A percentile compares a stretch with the other conserved stretches of the same genome.
These are phyloP conservation scores for Agriopis marginaria DNA, from an alignment of 2,888 invertebrate genomes.

Conservation along the genomic window DNA sequence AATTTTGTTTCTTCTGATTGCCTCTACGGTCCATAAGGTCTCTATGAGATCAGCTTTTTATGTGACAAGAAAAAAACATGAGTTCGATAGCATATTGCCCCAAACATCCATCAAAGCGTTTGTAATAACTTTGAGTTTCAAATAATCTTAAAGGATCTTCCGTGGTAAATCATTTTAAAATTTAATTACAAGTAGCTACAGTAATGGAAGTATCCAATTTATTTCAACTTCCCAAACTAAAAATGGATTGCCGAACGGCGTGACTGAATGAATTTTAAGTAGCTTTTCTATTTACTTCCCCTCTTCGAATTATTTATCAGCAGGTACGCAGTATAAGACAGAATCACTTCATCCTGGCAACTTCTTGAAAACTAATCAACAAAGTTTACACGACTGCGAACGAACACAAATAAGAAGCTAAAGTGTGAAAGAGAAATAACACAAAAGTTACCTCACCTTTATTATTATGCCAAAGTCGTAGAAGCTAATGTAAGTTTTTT, in stretches of 20 bases:
- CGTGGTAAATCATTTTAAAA: conserved; percentile 25
- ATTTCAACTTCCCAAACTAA: conserved; percentile 46
- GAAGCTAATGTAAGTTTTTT: conserved; percentile 14
- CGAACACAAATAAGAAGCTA: conserved; percentile 47
- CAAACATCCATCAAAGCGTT: neutral
- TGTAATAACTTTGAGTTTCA: conserved; percentile 15
- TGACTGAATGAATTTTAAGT: conserved; percentile 48
- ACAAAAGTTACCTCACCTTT: conserved; percentile 43
- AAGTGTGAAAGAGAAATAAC: conserved; percentile 44
- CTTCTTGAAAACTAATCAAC: conserved; percentile 50
- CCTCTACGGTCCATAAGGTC: no score
- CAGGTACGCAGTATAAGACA: conserved; percentile 41
- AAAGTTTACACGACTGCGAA: conserved; percentile 45
- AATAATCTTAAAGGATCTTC: conserved; percentile 14
- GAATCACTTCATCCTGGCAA: conserved; percentile 44
- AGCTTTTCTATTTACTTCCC: conserved; percentile 46
- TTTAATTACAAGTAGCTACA: conserved; percentile 17
- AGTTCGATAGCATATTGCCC: no score
- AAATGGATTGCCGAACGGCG: conserved; percentile 46
- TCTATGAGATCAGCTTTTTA: no score
- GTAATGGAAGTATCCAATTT: conserved; percentile 39
- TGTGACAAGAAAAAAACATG: no score
- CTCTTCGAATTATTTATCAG: conserved; percentile 47
- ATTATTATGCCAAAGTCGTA: conserved; percentile 40
- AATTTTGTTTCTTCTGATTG: no score